Evolutionary conservation across 2,113 vertebrate species (phyloP).

Genomic region (Gopherus flavomarginatus): DNA sequence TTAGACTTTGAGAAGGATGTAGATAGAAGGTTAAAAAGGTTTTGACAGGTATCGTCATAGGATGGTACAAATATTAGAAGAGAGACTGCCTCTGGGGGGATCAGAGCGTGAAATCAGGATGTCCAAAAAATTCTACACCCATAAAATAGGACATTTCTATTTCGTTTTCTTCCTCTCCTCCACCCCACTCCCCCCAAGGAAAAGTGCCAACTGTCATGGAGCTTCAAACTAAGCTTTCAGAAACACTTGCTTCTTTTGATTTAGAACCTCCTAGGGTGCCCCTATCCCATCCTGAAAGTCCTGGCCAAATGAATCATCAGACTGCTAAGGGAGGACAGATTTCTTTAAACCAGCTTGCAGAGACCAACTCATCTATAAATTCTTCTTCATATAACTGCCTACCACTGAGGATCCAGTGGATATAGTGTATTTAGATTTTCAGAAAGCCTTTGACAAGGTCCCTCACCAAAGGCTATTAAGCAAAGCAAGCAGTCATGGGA

Average conservation of each 20-base stretch:
- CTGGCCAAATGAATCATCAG: neutral
- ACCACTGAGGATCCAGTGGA: neutral
- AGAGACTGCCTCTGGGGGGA: fast-evolving
- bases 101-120: neutral
- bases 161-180: neutral
- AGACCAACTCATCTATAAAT: neutral
- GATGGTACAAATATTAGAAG: neutral
- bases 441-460: no score
- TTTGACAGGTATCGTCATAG: neutral
- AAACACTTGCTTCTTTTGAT: neutral
- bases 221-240: neutral
- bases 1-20: neutral
- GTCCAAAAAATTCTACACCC: neutral
- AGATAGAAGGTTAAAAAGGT: neutral
- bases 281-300: neutral
- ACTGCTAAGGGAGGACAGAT: neutral
- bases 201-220: neutral
- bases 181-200: neutral
- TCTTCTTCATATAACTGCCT: neutral
- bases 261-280: neutral
- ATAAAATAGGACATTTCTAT: neutral
- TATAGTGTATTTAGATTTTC: no score
- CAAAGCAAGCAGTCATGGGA: no score
- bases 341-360: neutral
- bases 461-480: no score